Base-by-base conservation (phyloP, 2,797 vertebrate species). In the Spea hammondii region DNA sequence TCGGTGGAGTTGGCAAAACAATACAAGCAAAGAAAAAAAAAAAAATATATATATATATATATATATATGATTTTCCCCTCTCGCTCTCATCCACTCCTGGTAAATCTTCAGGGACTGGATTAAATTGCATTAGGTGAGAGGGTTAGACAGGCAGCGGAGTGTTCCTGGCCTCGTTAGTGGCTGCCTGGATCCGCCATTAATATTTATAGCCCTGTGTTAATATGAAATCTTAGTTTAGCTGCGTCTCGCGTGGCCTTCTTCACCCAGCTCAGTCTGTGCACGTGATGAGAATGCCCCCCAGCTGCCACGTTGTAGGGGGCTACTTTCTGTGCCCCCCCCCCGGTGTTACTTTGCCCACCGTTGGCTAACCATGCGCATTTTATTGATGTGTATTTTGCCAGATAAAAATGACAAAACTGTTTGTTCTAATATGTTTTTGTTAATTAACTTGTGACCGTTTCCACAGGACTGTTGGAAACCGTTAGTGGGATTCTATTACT, bases 151-250 rank as follows among this genome's bases (percentile, higher is more conserved):
- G 79, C 83, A 76, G 84, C 84, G 77, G 83, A 73, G 77, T 80
- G 70, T 74, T 74, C 76, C 72, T 73, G 64, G 86, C 84, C 86
- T 86, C 65, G 45, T 85, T 88, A 85, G 85, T 71, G 82, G 81
- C 80, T 83, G 83, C 77, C 78, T 85, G 79, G 75, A 80, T 80
- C 82, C 69, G 67, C 83, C 59, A 83, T 87, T 88, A 84, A 80
- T 88, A 87, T 87, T 88, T 86, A 85, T 87, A 4, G 7, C 76
- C 49, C 48, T 79, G 84, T 48, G 78, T 83, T 86, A 84, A 76
- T 83, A 82, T 86, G 84, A 83, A 85, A 83, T 79, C 0, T 54
- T 59, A 45, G 84, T 85, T 79, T 14, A 0, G 64, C 78, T 5
- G 10, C 72, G 48, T 83, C 84, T 83, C 82, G 79, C 45, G 67